These are phyloP conservation scores for Leptopilina syphax DNA, from an alignment of 2,888 invertebrate species.

Conservation along the genomic window DNA sequence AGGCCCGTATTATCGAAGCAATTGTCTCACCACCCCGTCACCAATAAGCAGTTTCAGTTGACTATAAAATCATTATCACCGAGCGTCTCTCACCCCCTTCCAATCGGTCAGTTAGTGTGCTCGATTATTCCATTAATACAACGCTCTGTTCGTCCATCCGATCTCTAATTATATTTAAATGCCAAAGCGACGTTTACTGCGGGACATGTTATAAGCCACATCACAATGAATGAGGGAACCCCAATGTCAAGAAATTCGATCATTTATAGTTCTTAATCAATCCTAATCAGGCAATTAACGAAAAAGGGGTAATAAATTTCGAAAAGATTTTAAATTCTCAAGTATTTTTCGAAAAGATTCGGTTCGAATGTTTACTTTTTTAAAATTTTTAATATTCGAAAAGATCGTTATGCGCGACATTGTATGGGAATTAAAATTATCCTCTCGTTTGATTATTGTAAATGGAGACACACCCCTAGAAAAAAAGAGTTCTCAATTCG, in stretches of 20 bases:
- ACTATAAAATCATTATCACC: slow-evolving; percentile 76
- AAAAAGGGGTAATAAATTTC: no score
- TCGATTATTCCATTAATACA: slow-evolving; percentile 75
- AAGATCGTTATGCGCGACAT: no score
- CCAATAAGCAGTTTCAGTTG: slow-evolving; percentile 63
- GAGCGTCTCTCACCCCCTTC: slow-evolving; percentile 60
- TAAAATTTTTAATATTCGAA: no score
- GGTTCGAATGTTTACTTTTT: no score
- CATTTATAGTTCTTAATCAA: neutral
- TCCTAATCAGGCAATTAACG: no score
- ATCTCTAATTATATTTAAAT: slow-evolving; percentile 75
- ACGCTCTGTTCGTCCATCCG: slow-evolving; percentile 67
- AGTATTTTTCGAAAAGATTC: no score
- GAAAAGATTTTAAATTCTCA: no score
- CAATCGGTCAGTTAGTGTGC: slow-evolving; percentile 63
- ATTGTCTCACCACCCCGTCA: slow-evolving; percentile 74
- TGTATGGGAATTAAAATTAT: neutral
- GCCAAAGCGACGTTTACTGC: slow-evolving; percentile 24
- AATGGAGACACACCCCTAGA: slow-evolving; percentile 1
- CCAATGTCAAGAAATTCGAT: slow-evolving; percentile 41
- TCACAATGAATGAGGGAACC: slow-evolving; percentile 46
- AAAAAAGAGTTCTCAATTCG: slow-evolving; percentile 24
- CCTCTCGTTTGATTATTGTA: slow-evolving; percentile 22
- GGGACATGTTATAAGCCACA: slow-evolving; percentile 6
- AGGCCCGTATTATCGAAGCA: slow-evolving; percentile 76